A percentile compares a stretch with the other conserved stretches of the same genome.
These are phyloP conservation scores for Antheraea assamensis DNA, from an alignment of 2,888 invertebrate genomes.

Conservation along the genomic window DNA sequence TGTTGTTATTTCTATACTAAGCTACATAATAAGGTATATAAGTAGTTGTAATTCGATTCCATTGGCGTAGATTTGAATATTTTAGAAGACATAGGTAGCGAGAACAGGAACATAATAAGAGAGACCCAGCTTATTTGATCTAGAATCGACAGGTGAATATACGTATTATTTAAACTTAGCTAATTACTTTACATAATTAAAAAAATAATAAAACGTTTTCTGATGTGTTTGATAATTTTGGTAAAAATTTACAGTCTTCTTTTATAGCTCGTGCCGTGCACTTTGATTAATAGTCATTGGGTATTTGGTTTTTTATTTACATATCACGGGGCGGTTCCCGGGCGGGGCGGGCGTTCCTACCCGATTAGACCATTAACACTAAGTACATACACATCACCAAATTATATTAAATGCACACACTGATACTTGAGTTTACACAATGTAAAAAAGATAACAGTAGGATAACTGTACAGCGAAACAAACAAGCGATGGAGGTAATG, in stretches of 20 bases:
- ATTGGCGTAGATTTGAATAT: background rate
- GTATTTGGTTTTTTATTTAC: too few species aligned
- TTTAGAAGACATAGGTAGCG: background rate
- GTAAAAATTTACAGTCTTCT: background rate
- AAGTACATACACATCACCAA: background rate
- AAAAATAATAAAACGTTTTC: too few species aligned
- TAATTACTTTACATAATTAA: too few species aligned
- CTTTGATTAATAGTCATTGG: background rate
- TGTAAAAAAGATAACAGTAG: background rate
- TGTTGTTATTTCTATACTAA: slow-evolving; percentile 15
- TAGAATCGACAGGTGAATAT: background rate
- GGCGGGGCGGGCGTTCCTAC: background rate
- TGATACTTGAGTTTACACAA: background rate
- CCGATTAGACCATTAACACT: background rate
- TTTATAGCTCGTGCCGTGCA: background rate
- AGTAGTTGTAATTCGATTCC: slow-evolving; percentile 2
- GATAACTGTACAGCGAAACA: background rate
- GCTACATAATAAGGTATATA: slow-evolving; percentile 6
- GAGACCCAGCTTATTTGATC: background rate
- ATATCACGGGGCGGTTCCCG: background rate
- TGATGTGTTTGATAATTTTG: too few species aligned
- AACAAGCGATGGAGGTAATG: background rate
- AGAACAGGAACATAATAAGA: background rate
- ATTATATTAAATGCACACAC: background rate
- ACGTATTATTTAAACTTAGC: background rate